These are phyloP conservation scores for Sander lucioperca DNA, from an alignment of 2,113 vertebrate species.

Conservation along the genomic window DNA sequence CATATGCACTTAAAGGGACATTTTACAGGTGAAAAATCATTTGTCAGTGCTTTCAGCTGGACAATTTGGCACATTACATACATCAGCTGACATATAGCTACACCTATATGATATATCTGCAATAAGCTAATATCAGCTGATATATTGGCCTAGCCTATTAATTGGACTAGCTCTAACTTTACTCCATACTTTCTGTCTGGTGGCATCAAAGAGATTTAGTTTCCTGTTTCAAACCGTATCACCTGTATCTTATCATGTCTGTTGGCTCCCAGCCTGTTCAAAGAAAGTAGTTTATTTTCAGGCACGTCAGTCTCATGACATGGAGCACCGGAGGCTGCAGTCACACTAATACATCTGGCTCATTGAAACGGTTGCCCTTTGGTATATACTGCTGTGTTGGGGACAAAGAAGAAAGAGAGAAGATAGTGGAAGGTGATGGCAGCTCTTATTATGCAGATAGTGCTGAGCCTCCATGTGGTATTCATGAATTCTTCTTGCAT, in stretches of 20 bases:
- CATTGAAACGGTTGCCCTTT: slow-evolving; percentile 1
- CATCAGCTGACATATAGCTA: background rate
- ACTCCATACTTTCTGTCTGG: background rate
- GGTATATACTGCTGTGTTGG: slow-evolving; percentile 10
- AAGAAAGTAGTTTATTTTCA: background rate
- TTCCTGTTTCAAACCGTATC: slow-evolving; percentile 3
- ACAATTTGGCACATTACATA: background rate
- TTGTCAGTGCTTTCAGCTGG: background rate
- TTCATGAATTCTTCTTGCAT: slow-evolving; percentile 1
- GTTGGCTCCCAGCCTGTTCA: background rate
- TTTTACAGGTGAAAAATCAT: background rate
- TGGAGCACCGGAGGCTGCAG: slow-evolving; percentile 6
- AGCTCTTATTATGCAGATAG: slow-evolving; percentile 13
- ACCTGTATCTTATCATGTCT: slow-evolving; percentile 2
- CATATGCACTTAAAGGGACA: background rate
- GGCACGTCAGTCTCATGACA: slow-evolving; percentile 10
- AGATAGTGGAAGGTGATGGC: slow-evolving; percentile 32
- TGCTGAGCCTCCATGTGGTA: slow-evolving; percentile 4
- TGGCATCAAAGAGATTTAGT: slow-evolving; percentile 2
- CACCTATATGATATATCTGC: background rate
- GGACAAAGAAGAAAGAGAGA: background rate
- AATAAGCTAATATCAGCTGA: slow-evolving; percentile 1
- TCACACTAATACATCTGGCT: slow-evolving; percentile 38
- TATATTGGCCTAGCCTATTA: background rate
- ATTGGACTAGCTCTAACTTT: background rate